Percentiles rank a stretch among this genome's conserved stretches.
These are phyloP conservation scores for Grantiella picta DNA, from an alignment of 2,113 vertebrate species.

Conservation along the genomic window DNA sequence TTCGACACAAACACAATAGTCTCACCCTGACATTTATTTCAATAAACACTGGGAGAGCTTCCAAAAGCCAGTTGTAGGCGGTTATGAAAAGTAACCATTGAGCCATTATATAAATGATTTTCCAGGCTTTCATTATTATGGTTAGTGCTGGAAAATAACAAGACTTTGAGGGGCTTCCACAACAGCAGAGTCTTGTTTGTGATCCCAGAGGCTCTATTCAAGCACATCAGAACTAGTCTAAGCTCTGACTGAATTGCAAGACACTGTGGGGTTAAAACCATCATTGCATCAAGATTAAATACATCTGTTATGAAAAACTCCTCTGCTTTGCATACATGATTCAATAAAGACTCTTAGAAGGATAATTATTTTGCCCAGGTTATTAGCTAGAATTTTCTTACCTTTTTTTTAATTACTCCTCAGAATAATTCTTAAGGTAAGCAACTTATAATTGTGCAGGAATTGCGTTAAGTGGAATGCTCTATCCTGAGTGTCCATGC, in stretches of 20 bases:
- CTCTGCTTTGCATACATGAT: conserved; percentile 44
- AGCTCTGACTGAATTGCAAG: not conserved
- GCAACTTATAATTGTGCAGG: not conserved
- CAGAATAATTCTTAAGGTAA: conserved; percentile 23
- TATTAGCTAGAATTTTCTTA: conserved; percentile 43
- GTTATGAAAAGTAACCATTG: not conserved
- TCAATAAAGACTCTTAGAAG: conserved; percentile 9
- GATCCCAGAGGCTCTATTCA: conserved; percentile 1
- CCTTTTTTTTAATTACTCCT: not conserved
- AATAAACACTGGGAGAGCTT: not conserved
- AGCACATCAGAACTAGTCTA: not conserved
- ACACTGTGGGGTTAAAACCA: conserved; percentile 18
- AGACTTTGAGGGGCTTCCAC: conserved; percentile 7
- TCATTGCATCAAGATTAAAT: conserved; percentile 28
- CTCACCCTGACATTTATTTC: not conserved
- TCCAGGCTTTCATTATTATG: not conserved
- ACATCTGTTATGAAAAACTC: conserved; percentile 34
- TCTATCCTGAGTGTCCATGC: not conserved
- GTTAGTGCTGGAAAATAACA: not conserved
- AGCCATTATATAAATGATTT: conserved; percentile 12
- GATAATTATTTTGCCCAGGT: conserved; percentile 31
- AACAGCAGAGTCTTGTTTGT: not conserved
- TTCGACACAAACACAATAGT: not conserved
- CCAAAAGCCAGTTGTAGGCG: not conserved
- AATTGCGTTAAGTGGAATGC: not conserved